phyloP scores from a whole-genome alignment of 2,113 vertebrate genomes.

The Carettochelys insculpta region DNA sequence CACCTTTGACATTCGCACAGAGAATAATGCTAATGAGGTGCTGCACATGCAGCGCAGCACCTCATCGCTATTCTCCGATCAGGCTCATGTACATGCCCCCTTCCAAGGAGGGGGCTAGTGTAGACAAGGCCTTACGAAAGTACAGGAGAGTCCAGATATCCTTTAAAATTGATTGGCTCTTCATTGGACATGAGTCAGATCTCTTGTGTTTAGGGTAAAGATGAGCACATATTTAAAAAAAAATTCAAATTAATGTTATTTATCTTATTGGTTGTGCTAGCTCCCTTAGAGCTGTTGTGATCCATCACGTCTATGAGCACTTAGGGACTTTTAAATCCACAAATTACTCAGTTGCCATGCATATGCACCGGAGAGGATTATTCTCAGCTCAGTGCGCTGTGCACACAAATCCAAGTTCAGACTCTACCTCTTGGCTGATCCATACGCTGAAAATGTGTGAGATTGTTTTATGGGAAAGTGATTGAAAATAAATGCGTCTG shows the following conservation, averaged over 20 bases:
- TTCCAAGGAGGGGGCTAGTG: too few relatives aligned
- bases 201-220: slow-evolving; percentile 4
- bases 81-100: too few relatives aligned
- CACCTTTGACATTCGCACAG: too few relatives aligned
- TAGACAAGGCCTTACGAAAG: too few relatives aligned
- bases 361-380: slow-evolving; percentile 29
- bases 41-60: too few relatives aligned
- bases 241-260: slow-evolving; percentile 63
- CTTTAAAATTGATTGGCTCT: slow-evolving; percentile 20
- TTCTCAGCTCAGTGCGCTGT: not conserved
- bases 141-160: not conserved
- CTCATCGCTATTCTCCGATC: too few relatives aligned
- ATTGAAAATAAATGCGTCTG: not conserved
- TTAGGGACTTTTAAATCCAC: slow-evolving; percentile 26
- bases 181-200: slow-evolving; percentile 21
- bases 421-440: not conserved
- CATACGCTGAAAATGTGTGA: not conserved
- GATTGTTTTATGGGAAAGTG: not conserved
- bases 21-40: too few relatives aligned
- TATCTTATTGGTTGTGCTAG: slow-evolving; percentile 15
- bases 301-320: slow-evolving; percentile 49
- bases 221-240: slow-evolving; percentile 25
- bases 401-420: slow-evolving; percentile 31
- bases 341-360: slow-evolving; percentile 22
- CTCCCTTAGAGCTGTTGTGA: slow-evolving; percentile 51